Percentiles rank a stretch among this genome's conserved stretches.
These are phyloP conservation scores for Euborellia annulipes DNA, from an alignment of 1,140 invertebrate species.

Conservation along the genomic window DNA sequence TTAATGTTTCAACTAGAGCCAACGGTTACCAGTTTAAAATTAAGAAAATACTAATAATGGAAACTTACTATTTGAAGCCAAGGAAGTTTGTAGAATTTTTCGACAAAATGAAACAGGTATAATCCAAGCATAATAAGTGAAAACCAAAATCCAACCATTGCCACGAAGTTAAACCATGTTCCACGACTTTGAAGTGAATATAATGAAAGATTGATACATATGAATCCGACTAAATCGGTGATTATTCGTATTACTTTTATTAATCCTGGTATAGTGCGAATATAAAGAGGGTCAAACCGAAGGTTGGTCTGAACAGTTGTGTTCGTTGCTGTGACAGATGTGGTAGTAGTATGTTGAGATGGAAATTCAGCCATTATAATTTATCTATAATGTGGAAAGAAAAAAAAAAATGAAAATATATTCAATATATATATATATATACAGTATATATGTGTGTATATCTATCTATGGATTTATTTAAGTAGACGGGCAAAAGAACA, in stretches of 20 bases:
- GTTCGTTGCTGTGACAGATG: constrained; percentile 45
- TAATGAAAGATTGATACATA: constrained; percentile 51
- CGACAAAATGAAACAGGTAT: constrained; percentile 72
- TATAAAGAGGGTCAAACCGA: constrained; percentile 52
- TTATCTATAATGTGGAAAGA: neutral
- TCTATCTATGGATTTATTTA: too few relatives aligned
- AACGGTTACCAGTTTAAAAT: too few relatives aligned
- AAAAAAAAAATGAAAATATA: too few relatives aligned
- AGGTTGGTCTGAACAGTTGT: constrained; percentile 50
- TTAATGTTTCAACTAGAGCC: too few relatives aligned
- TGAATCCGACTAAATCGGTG: constrained; percentile 68
- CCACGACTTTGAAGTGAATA: constrained; percentile 33
- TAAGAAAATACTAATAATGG: neutral
- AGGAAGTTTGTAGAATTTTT: constrained; percentile 69
- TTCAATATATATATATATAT: too few relatives aligned
- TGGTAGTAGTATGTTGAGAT: constrained; percentile 46
- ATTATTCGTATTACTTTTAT: constrained; percentile 67
- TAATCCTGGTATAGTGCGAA: constrained; percentile 53
- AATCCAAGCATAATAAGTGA: constrained; percentile 62
- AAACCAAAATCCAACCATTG: constrained; percentile 73
- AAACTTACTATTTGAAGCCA: constrained; percentile 68
- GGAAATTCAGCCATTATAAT: constrained; percentile 41
- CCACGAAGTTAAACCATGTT: constrained; percentile 63
- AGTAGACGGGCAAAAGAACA: too few relatives aligned
- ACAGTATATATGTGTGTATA: too few relatives aligned